A percentile compares a stretch with the other conserved stretches of the same genome.
These are phyloP conservation scores for Acanthurus tractus DNA, from an alignment of 2,797 vertebrate genomes.

Conservation along the genomic window DNA sequence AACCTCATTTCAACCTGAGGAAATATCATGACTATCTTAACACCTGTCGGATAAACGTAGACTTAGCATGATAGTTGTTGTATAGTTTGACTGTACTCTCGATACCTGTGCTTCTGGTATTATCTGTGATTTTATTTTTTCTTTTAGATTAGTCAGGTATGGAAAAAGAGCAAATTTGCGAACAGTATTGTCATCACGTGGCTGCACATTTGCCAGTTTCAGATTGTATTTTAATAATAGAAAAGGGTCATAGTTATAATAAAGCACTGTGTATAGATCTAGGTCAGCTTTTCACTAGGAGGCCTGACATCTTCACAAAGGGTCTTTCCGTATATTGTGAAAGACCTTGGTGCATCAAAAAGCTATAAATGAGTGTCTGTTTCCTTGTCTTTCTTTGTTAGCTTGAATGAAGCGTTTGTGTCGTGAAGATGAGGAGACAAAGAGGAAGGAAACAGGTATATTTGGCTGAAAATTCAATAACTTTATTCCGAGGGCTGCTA, in stretches of 20 bases:
- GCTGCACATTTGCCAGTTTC: slow-evolving; percentile 42
- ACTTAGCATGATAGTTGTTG: slow-evolving; percentile 76
- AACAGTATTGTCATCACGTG: slow-evolving; percentile 41
- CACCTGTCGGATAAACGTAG: slow-evolving; percentile 70
- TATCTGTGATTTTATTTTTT: slow-evolving; percentile 68
- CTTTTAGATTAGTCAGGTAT: slow-evolving; percentile 56
- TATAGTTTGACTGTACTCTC: slow-evolving; percentile 73
- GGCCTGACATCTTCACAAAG: slow-evolving; percentile 22
- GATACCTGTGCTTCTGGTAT: slow-evolving; percentile 67
- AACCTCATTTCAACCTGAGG: slow-evolving; percentile 51
- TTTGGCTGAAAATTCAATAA: slow-evolving; percentile 1
- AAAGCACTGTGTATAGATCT: slow-evolving; percentile 69
- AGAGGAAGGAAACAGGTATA: background rate
- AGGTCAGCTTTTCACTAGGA: slow-evolving; percentile 41
- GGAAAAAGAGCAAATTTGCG: slow-evolving; percentile 33
- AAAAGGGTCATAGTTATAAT: slow-evolving; percentile 32
- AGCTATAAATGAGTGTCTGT: slow-evolving; percentile 38
- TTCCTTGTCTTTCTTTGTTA: slow-evolving; percentile 30
- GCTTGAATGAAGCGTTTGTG: slow-evolving; percentile 18
- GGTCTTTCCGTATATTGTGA: slow-evolving; percentile 16
- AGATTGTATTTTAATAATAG: slow-evolving; percentile 49
- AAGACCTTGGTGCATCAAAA: slow-evolving; percentile 35
- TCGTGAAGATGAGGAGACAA: slow-evolving; percentile 27
- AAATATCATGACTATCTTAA: slow-evolving; percentile 58
- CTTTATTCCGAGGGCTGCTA: slow-evolving; percentile 26